These are phyloP conservation scores for Xenopus laevis DNA, from an alignment of 2,113 vertebrate genomes.

Conservation along the genomic window DNA sequence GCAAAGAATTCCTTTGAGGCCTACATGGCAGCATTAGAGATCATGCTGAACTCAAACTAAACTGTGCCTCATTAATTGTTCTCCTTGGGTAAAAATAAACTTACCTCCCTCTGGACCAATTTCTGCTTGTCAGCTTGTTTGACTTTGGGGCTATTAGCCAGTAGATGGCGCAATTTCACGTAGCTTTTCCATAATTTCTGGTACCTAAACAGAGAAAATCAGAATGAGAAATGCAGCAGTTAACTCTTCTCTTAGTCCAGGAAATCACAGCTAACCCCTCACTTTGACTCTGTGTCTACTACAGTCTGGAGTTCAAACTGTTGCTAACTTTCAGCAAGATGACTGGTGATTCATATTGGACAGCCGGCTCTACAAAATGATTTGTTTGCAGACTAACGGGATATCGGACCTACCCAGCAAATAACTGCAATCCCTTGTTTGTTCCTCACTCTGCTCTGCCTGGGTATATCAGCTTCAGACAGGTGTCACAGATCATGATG, in stretches of 20 bases:
- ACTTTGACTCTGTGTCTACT: not conserved
- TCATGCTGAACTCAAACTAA: slow-evolving; percentile 21
- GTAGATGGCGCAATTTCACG: slow-evolving; percentile 92
- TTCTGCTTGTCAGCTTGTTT: slow-evolving; percentile 98
- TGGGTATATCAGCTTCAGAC: not conserved
- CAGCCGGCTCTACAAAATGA: not conserved
- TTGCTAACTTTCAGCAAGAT: too few species aligned
- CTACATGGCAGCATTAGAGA: slow-evolving; percentile 30
- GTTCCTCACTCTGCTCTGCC: not conserved
- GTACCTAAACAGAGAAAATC: slow-evolving; percentile 72
- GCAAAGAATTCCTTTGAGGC: slow-evolving; percentile 26
- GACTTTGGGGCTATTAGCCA: slow-evolving; percentile 97
- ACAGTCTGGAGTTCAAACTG: too few species aligned
- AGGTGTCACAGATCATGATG: not conserved
- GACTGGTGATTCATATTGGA: too few species aligned
- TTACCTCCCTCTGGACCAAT: slow-evolving; percentile 92
- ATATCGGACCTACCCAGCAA: not conserved
- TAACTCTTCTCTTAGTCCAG: too few species aligned
- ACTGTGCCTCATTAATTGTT: not conserved
- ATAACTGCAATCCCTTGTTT: not conserved
- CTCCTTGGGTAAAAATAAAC: slow-evolving; percentile 13
- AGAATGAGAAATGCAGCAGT: not conserved
- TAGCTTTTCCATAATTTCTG: slow-evolving; percentile 99
- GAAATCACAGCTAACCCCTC: too few species aligned
- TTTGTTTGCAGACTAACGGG: not conserved